Base-by-base conservation (phyloP, 2,888 invertebrate species). In the Sminthurides aquaticus region DNA sequence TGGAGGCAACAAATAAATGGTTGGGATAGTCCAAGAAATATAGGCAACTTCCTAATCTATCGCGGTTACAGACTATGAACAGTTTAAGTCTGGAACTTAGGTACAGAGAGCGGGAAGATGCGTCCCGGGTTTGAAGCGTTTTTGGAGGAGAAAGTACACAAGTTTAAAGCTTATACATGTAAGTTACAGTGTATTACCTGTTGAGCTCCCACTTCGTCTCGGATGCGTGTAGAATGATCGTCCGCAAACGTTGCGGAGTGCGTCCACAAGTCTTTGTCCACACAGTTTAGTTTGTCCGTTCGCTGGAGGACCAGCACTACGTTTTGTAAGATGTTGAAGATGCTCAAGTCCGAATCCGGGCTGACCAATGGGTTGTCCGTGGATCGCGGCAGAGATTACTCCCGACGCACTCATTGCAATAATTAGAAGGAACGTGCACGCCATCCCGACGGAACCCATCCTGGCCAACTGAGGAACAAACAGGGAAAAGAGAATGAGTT, bases 361-460 rank as follows among this genome's bases (percentile, higher is more conserved):
- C 20, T 52, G 52, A 52, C 52, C 52, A 8, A 15, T 8, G 52
- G 52, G 11, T 52, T 52, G 11, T 29, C 28, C 61, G 22, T 61
- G 52, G 22, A 54, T 29, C n/a, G 61, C 61, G 18, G 61, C 61
- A 5, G 61, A 54, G 25, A 52, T 26, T 15, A 24, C 61, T 2
- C 54, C 52, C 1, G 61, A 25, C 22, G 34, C 15, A 29, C 54
- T 61, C 24, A 61, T 28, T 1, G 28, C 22, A 20, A 60, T 5
- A 5, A 60, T 48, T 15, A 60, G 2, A 11, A 54, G 49, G 52
- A 61, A 8, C 61, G 25, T 25, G 24, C 34, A 52, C 20, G 52
- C 49, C 55, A 49, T 52, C 29, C 27, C 55, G n/a, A 26, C 61
- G 27, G 61, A 52, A 28, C 61, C 61, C 61, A 61, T 61, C 34